A percentile compares a stretch with the other conserved stretches of the same genome.
Conservation (phyloP, 2,888 invertebrate species). For the Euzetes globulus region DNA sequence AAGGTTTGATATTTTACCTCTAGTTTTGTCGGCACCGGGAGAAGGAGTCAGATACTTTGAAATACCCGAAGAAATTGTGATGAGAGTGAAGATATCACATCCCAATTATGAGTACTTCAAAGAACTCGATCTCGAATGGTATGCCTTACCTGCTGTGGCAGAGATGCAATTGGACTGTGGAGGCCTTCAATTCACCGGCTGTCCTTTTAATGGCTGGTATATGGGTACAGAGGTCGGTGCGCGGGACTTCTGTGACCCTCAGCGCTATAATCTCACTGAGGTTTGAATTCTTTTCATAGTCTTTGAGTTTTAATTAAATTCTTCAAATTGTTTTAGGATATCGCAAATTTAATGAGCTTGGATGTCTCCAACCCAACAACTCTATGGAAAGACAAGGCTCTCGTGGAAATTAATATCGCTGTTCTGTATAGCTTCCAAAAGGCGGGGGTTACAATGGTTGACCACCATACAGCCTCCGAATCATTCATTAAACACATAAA, state of each 20-base stretch:
- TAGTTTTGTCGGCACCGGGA: slow-evolving; percentile 48
- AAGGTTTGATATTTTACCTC: slow-evolving; percentile 56
- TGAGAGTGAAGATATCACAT: slow-evolving; percentile 47
- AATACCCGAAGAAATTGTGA: slow-evolving; percentile 47
- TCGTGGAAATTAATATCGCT: slow-evolving; percentile 48
- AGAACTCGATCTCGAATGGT: slow-evolving; percentile 48
- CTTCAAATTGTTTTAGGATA: slow-evolving; percentile 34
- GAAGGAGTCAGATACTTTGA: slow-evolving; percentile 48
- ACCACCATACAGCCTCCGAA: slow-evolving; percentile 49
- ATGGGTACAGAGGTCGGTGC: slow-evolving; percentile 50
- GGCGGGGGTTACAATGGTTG: slow-evolving; percentile 47
- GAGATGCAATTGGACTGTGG: slow-evolving; percentile 48
- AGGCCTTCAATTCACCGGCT: slow-evolving; percentile 47
- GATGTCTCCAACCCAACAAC: slow-evolving; percentile 45
- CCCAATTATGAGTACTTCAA: slow-evolving; percentile 48
- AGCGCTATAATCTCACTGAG: slow-evolving; percentile 46
- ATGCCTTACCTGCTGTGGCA: slow-evolving; percentile 48
- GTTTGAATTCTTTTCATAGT: not conserved
- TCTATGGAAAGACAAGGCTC: slow-evolving; percentile 48
- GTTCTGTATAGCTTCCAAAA: slow-evolving; percentile 48
- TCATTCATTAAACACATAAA: slow-evolving; percentile 49
- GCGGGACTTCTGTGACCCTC: slow-evolving; percentile 47
- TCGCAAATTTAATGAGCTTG: slow-evolving; percentile 46
- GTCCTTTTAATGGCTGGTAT: slow-evolving; percentile 50
- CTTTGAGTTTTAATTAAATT: not conserved